Evolutionary conservation across 2,113 vertebrate species (phyloP), one percentile per base, ranked within the genome.

Genomic region (Macquaria ambigua): DNA sequence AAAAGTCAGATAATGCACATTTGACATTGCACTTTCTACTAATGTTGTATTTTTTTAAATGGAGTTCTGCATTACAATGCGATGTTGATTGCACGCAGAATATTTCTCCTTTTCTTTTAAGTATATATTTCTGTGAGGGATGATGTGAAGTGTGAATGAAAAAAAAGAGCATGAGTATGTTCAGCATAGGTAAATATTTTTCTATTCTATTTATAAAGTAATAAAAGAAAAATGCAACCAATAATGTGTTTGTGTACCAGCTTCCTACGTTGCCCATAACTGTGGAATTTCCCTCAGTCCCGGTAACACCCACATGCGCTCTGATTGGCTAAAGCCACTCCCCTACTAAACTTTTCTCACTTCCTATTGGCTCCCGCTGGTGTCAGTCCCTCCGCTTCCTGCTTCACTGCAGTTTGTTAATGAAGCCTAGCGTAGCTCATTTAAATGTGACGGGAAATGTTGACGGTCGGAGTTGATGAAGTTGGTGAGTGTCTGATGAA

Each of bases 271-370:
- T 34, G 1, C 28, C 3, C 9, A 20, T 46, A 85, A 66, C 25
- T 46, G 62, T 83, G 95, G 95, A 95, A 96, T 94, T 95, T 93
- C 95, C 94, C 94, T 76, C 87, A 2, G 20, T n/a, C 12, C 1
- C 3, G 14, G 69, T 0, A 34, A 87, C 91, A 64, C 91, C 91
- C 82, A 68, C 34, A 6, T 0, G 2, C 14, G 2, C 46, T 79
- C 18, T 66, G 66, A 91, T 92, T 93, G 92, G 90, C 43, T 16
- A 0, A 23, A 2, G 8, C 12, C 0, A 7, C 20, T 41, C 52
- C 5, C 8, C 52, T 2, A 14, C 3, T 1, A n/a, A 81, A 67
- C 50, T 58, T 72, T 74, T 6, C 76, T 76, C 23, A 6, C 72
- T 85, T 25, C 0, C 62, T 3, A 95, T 95, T 96, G 94, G 96